These are phyloP conservation scores for Drosophila ohnishii DNA, from an alignment of 1,140 invertebrate species.

Conservation along the genomic window DNA sequence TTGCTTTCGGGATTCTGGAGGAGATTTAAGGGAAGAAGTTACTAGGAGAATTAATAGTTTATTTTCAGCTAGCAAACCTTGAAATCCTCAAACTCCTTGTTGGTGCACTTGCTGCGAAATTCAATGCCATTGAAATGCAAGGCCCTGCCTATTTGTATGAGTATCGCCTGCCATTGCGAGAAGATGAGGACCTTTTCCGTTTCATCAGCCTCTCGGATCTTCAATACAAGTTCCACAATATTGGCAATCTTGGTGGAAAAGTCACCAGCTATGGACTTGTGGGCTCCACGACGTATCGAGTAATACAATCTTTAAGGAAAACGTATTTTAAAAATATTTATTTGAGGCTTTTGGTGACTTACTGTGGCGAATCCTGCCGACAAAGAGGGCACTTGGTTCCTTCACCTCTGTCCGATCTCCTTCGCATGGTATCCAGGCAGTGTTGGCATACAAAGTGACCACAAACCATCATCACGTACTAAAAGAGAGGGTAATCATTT, in stretches of 20 bases:
- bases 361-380: slow-evolving; percentile 82
- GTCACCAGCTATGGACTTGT: slow-evolving; percentile 84
- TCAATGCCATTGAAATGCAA: slow-evolving; percentile 86
- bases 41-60: not conserved
- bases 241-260: slow-evolving; percentile 90
- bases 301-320: slow-evolving; percentile 65
- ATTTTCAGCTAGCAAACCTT: slow-evolving; percentile 83
- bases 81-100: slow-evolving; percentile 84
- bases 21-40: not conserved
- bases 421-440: slow-evolving; percentile 61
- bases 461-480: slow-evolving; percentile 80
- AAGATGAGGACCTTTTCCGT: slow-evolving; percentile 89
- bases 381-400: slow-evolving; percentile 86
- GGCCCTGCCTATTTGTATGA: slow-evolving; percentile 86
- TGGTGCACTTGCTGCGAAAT: slow-evolving; percentile 83
- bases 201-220: slow-evolving; percentile 83
- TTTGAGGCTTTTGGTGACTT: not conserved
- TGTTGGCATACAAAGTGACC: slow-evolving; percentile 74
- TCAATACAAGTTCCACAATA: slow-evolving; percentile 86
- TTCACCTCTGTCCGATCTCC: not conserved
- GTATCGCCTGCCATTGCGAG: slow-evolving; percentile 88
- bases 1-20: slow-evolving; percentile 81
- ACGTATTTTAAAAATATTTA: not conserved
- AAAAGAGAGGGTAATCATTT: not conserved
- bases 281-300: slow-evolving; percentile 36